These are phyloP conservation scores for Lamprotornis superbus DNA, from an alignment of 2,113 vertebrate genomes.

Conservation along the genomic window DNA sequence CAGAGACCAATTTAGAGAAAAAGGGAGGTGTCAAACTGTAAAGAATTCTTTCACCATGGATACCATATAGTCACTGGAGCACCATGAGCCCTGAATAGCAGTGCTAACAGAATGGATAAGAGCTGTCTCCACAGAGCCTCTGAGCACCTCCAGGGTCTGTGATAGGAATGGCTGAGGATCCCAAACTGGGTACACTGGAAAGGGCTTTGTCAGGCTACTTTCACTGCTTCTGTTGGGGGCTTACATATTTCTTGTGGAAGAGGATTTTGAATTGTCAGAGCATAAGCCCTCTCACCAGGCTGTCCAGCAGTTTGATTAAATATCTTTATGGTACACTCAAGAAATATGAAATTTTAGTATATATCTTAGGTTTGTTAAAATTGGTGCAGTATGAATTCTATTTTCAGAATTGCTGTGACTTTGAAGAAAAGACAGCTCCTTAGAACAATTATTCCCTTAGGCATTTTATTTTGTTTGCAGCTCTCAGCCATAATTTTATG, in stretches of 20 bases:
- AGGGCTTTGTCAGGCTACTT: not conserved
- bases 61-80: not conserved
- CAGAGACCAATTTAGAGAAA: not conserved
- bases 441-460: not conserved
- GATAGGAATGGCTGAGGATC: not conserved
- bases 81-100: not conserved
- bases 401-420: not conserved
- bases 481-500: not conserved
- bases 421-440: not conserved
- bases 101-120: not conserved
- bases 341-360: not conserved
- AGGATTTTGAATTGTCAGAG: not conserved
- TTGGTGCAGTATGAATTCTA: not conserved
- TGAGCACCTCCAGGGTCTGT: not conserved
- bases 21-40: not conserved
- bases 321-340: not conserved
- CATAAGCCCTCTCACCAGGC: not conserved
- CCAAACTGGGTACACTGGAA: not conserved
- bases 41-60: not conserved
- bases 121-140: not conserved
- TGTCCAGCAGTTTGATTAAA: not conserved
- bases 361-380: not conserved
- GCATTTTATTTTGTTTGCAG: not conserved
- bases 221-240: not conserved
- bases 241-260: not conserved